These are phyloP conservation scores for Drosophila nr. perissopoda DNA, from an alignment of 2,888 invertebrate genomes.

Conservation along the genomic window DNA sequence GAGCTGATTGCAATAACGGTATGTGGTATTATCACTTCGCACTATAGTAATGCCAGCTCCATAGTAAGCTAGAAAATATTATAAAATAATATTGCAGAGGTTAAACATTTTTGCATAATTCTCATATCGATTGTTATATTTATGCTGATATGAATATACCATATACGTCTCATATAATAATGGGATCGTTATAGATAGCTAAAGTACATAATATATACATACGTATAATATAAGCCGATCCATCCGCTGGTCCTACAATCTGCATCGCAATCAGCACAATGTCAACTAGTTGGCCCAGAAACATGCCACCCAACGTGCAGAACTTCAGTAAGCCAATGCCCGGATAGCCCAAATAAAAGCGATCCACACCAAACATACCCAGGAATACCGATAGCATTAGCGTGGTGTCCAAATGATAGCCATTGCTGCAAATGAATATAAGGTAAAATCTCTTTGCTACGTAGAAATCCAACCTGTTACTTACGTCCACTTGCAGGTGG, in stretches of 20 bases:
- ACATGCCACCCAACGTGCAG: constrained; percentile 98
- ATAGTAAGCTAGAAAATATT: constrained; percentile 88
- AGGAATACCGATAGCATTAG: constrained; percentile 97
- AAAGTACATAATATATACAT: constrained; percentile 8
- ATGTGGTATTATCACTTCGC: constrained; percentile 93
- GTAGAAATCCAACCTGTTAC: constrained; percentile 83
- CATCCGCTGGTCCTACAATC: constrained; percentile 97
- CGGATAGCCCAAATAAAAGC: constrained; percentile 99
- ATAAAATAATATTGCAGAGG: not conserved
- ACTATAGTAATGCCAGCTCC: constrained; percentile 94
- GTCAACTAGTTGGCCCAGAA: constrained; percentile 97
- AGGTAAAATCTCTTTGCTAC: not conserved
- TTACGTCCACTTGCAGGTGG: constrained; percentile 98
- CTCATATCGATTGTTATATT: not conserved
- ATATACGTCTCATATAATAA: not conserved
- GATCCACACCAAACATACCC: constrained; percentile 98
- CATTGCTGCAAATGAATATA: constrained; percentile 89
- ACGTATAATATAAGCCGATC: constrained; percentile 95
- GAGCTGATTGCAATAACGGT: constrained; percentile 85
- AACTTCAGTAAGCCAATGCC: constrained; percentile 97
- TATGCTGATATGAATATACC: not conserved
- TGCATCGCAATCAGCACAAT: constrained; percentile 91
- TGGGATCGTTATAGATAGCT: not conserved
- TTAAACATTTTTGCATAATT: not conserved
- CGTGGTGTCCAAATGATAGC: constrained; percentile 96